Evolutionary conservation across 2,888 invertebrate species (phyloP), one percentile per base, ranked within the genome.

Genomic region (Neoitamus cyanurus): DNA sequence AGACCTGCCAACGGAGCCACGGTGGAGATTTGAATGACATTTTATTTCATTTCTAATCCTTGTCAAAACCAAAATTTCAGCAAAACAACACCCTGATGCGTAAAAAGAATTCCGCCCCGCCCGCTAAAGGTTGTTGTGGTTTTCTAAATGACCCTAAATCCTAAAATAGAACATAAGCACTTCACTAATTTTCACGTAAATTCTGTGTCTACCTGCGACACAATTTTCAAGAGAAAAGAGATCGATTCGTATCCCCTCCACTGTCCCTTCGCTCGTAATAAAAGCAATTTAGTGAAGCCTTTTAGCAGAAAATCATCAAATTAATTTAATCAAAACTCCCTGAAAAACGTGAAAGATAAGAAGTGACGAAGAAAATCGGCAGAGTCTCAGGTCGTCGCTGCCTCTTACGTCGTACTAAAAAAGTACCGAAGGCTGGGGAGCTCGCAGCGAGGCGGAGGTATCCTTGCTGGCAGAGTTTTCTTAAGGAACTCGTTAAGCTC

Each of bases 251-350:
- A n/a, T 70, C 15, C n/a, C 30, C 70, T 31, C 13, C 70, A 31
- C 6, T 2, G 70, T 70, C 15, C 70, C 1, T 31, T 78, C 78
- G 30, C 30, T 11, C 20, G 30, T 48, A 78, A 78, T 48, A 78
- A 78, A 78, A 78, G 78, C 48, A 78, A 78, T 78, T 78, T 78
- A 78, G 46, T 78, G 15, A 78, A 78, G 78, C 31, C 78, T 78
- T 78, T 78, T 78, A 78, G 20, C 78, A 58, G 58, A 31, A 78
- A 78, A 78, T 78, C 78, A 42, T 48, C 58, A 78, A 78, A 78
- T 78, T 78, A 78, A 78, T 78, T 78, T 58, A 78, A 78, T 78
- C 48, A 48, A 42, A 78, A 58, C 15, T 78, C n/a, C 6, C 48
- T 30, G 31, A 48, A 78, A 78, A 77, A 78, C 31, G 48, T 78